Percentiles rank a stretch among this genome's conserved stretches.
These are phyloP conservation scores for Cepaea nemoralis DNA, from an alignment of 1,140 invertebrate genomes.

Conservation along the genomic window DNA sequence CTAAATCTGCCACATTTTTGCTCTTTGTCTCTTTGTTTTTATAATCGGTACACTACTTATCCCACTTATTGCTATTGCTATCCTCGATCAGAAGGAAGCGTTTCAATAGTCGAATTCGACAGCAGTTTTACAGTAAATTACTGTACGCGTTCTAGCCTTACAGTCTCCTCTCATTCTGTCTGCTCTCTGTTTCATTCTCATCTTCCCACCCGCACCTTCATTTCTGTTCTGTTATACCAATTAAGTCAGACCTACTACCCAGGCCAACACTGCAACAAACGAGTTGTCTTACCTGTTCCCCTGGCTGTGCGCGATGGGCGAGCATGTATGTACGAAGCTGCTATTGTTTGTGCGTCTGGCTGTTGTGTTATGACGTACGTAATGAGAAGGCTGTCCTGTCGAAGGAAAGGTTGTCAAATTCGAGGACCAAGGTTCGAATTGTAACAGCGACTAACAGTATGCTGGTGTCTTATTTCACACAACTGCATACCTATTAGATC, in stretches of 20 bases:
- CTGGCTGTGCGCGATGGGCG: neutral
- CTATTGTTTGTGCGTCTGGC: conserved; percentile 17
- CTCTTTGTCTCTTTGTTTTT: too few species aligned
- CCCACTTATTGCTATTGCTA: too few species aligned
- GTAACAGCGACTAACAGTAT: too few species aligned
- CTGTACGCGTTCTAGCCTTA: neutral
- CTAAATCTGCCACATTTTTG: too few species aligned
- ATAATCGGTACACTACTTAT: too few species aligned
- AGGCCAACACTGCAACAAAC: conserved; percentile 13
- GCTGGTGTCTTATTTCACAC: too few species aligned
- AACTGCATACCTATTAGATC: too few species aligned
- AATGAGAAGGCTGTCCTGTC: neutral
- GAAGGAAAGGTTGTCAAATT: neutral
- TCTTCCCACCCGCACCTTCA: neutral
- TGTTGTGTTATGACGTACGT: neutral
- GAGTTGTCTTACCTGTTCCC: conserved; percentile 21
- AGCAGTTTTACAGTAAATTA: conserved; percentile 12
- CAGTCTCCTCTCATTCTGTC: conserved; percentile 4
- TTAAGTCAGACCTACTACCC: neutral
- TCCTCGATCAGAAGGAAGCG: neutral
- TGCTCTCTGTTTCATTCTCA: neutral
- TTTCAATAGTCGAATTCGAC: neutral
- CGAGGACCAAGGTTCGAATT: neutral
- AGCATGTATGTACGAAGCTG: neutral
- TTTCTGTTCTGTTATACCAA: neutral